Base-by-base conservation (phyloP, 2,113 vertebrate species). In the Oostethus manadensis region DNA sequence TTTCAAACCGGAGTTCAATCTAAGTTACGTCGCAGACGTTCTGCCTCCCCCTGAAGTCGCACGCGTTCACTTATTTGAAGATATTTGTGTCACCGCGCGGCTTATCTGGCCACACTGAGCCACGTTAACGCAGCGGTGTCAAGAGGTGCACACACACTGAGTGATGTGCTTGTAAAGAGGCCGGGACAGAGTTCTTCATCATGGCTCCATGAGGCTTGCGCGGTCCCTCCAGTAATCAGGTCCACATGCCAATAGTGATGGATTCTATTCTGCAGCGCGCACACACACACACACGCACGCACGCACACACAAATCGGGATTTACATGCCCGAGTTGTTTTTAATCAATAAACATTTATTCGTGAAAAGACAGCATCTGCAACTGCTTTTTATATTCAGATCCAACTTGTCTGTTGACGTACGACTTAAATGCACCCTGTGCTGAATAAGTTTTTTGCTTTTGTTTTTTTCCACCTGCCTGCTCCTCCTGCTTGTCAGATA, bases 241-340 rank as follows among this genome's bases (percentile, higher is more conserved):
- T 75, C 58, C 75, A 85, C 76, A 81, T 89, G 90, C 83, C 89
- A 82, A 90, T 89, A 88, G 80, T 89, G 88, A 90, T 89, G 88
- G 86, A 90, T 90, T 85, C 74, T 38, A 65, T 58, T 69, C 64
- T 66, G 70, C 68, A 58, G 78, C 70, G 14, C 60, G 49, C 70
- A 49, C 74, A 77, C 76, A 85, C 74, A 88, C 82, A 81, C 51
- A 54, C 51, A 16, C 23, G 26, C 22, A 11, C 49, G 17, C 8
- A 18, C 4, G 46, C 74, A 77, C 76, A 84, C 71, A 87, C 84
- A 81, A 82, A 86, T 83, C 80, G 74, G 77, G 82, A 88, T 88
- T 80, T 80, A 84, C 84, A 89, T 87, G 85, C 67, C 66, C 80
- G 44, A 71, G 71, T 70, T 73, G 62, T 72, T 68, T 56, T 76